phyloP scores from a whole-genome alignment of 2,888 invertebrate genomes.

The Spatulosminthurus flaviceps region DNA sequence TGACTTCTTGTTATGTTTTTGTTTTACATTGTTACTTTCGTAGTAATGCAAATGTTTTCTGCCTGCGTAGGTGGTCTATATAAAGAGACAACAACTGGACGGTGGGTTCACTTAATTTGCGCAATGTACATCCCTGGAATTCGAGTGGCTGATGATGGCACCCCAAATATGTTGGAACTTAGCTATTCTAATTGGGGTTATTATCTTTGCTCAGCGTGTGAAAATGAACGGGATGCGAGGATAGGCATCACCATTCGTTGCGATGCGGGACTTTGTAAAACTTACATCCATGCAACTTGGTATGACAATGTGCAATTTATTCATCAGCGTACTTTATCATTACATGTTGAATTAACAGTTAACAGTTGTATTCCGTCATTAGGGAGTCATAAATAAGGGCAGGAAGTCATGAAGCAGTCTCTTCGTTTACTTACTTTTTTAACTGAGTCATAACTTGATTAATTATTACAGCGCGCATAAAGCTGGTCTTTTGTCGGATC shows the following conservation, averaged over 20 bases:
- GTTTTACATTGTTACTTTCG: no score
- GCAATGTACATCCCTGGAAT: conserved; percentile 97
- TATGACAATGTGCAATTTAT: no score
- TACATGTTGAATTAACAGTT: no score
- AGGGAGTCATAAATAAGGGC: no score
- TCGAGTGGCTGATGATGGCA: conserved; percentile 91
- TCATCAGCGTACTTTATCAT: no score
- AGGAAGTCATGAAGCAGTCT: no score
- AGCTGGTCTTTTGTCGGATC: conserved; percentile 88
- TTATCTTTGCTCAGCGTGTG: conserved; percentile 88
- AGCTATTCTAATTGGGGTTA: conserved; percentile 97
- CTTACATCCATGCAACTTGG: conserved; percentile 98
- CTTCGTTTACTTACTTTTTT: not conserved
- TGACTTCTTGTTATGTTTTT: no score
- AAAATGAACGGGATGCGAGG: conserved; percentile 83
- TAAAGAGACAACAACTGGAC: conserved; percentile 96
- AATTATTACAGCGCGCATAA: conserved; percentile 89
- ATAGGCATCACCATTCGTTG: conserved; percentile 97
- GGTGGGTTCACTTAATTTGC: conserved; percentile 98
- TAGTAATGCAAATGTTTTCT: no score
- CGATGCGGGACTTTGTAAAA: conserved; percentile 98
- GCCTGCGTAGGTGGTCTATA: conserved; percentile 81
- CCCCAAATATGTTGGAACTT: conserved; percentile 96
- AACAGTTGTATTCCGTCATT: no score
- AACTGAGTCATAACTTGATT: no score